These are phyloP conservation scores for Pantherophis alleghaniensis DNA, from an alignment of 2,797 vertebrate species.

Conservation along the genomic window DNA sequence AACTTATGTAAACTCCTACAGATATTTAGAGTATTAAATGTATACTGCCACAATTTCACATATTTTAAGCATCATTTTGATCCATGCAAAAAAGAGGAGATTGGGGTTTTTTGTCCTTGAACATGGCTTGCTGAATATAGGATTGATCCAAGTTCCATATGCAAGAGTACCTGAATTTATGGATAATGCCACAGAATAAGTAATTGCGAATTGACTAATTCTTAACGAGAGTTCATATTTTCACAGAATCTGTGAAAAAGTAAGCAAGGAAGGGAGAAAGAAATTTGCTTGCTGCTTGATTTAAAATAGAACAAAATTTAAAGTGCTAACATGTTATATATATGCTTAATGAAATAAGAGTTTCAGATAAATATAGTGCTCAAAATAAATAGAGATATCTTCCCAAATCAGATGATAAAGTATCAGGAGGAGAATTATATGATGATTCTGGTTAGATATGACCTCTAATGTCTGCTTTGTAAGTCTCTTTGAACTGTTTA, in stretches of 20 bases:
- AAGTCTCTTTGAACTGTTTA: not conserved
- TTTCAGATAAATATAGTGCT: not conserved
- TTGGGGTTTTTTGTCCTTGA: not conserved
- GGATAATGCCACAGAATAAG: not conserved
- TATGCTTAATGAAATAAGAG: not conserved
- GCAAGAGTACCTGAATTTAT: not conserved
- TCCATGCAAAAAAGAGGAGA: not conserved
- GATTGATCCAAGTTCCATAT: not conserved
- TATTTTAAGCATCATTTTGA: not conserved
- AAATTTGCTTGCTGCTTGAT: not conserved
- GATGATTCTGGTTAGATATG: not conserved
- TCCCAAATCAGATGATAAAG: not conserved
- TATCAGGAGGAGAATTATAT: not conserved
- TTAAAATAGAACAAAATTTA: not conserved
- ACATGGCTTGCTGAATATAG: not conserved
- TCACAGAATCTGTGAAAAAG: not conserved
- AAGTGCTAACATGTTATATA: not conserved
- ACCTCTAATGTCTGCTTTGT: not conserved
- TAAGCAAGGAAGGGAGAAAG: not conserved
- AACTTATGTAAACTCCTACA: not conserved
- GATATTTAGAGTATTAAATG: not conserved
- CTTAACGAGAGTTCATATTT: not conserved
- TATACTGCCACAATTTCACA: not conserved
- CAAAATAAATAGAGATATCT: not conserved
- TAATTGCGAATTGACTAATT: not conserved